Percentiles rank a stretch among this genome's conserved stretches.
These are phyloP conservation scores for Mamestra configurata DNA, from an alignment of 1,140 invertebrate genomes.

Conservation along the genomic window DNA sequence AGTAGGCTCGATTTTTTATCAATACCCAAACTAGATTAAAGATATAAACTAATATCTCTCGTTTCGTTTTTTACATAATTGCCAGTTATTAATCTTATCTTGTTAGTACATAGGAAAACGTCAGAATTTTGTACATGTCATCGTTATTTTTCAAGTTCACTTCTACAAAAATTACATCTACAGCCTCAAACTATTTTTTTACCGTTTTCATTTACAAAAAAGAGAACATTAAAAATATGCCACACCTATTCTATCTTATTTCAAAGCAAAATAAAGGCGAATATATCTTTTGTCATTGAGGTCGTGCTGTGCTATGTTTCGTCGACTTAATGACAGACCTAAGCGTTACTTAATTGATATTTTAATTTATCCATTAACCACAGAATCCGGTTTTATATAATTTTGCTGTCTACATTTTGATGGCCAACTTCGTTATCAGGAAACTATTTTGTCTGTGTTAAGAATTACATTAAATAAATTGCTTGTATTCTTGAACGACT, in stretches of 20 bases:
- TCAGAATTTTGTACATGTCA: background rate
- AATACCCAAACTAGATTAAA: background rate
- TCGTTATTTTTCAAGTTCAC: background rate
- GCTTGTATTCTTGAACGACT: background rate
- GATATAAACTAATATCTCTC: background rate
- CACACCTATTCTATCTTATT: background rate
- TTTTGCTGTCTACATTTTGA: background rate
- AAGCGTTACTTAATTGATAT: background rate
- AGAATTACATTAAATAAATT: constrained; percentile 3
- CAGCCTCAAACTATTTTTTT: background rate
- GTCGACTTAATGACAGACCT: background rate
- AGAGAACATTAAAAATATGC: background rate
- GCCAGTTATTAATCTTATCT: background rate
- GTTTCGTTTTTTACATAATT: background rate
- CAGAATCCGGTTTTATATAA: constrained; percentile 21
- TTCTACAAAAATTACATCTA: background rate
- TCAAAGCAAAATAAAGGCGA: background rate
- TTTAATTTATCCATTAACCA: constrained; percentile 1
- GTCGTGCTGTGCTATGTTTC: background rate
- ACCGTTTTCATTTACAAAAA: background rate
- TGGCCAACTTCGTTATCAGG: background rate
- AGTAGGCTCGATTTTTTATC: background rate
- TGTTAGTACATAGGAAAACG: background rate
- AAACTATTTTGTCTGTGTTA: background rate
- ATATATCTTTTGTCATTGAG: background rate